These are phyloP conservation scores for Proteles cristata DNA, from an alignment of 2,113 vertebrate genomes.

Conservation along the genomic window DNA sequence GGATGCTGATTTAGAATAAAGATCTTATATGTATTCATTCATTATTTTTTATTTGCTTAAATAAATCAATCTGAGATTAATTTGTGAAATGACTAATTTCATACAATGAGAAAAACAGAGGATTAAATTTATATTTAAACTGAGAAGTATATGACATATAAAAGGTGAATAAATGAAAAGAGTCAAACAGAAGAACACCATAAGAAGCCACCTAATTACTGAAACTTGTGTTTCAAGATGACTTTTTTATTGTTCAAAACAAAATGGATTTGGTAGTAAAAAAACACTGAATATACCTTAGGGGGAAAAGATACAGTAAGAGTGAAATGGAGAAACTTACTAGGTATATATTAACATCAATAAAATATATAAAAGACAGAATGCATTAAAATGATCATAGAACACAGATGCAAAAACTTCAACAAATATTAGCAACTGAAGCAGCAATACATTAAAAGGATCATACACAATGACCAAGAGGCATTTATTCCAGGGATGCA, in stretches of 20 bases:
- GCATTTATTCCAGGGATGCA: too few relatives aligned
- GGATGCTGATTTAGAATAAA: neutral
- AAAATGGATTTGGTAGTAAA: neutral
- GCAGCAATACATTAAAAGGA: neutral
- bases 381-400: conserved; percentile 12
- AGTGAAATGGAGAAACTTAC: neutral
- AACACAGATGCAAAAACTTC: neutral
- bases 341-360: neutral
- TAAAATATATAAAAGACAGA: neutral
- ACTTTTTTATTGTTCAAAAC: neutral
- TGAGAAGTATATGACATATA: neutral
- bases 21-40: neutral
- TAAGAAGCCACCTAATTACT: neutral
- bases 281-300: neutral
- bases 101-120: neutral
- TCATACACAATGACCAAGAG: neutral
- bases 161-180: conserved; percentile 12
- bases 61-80: neutral
- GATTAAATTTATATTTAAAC: neutral
- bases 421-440: neutral
- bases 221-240: neutral
- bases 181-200: neutral
- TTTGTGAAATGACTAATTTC: neutral
- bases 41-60: conserved; percentile 14
- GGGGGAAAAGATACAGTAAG: neutral